phyloP scores from a whole-genome alignment of 1,140 invertebrate species.

The Coelopa frigida region DNA sequence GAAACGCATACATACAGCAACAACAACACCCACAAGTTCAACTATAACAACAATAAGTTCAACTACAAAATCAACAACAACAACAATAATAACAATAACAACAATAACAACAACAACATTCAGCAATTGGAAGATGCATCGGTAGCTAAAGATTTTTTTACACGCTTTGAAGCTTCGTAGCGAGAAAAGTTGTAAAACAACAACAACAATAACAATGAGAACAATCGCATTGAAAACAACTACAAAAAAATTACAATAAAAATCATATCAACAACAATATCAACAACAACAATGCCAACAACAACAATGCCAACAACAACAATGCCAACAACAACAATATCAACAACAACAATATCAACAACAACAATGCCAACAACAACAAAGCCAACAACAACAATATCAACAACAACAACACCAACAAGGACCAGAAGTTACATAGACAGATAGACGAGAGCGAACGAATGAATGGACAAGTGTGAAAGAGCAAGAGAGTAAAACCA shows the following conservation, averaged over 20 bases:
- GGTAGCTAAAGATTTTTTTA: too few species aligned
- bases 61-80: too few species aligned
- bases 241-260: not conserved
- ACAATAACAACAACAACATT: constrained; percentile 2
- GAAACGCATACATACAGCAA: constrained; percentile 3
- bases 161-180: too few species aligned
- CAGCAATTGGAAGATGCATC: too few species aligned
- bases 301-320: not conserved
- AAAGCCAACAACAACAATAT: too few species aligned
- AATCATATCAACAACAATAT: not conserved
- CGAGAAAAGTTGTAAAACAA: too few species aligned
- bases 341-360: not conserved
- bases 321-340: not conserved
- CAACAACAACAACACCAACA: too few species aligned
- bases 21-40: not conserved
- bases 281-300: constrained; percentile 4
- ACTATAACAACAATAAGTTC: too few species aligned
- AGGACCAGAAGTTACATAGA: too few species aligned
- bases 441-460: too few species aligned
- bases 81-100: not conserved
- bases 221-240: not conserved
- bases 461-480: not conserved
- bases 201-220: constrained; percentile 9
- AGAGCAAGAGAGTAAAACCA: not conserved
- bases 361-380: not conserved